Evolutionary conservation across 92 coral and sea anemone genomes (phyloP), one percentile per base, ranked within the genome.

Genomic region (Zoanthus sociatus): DNA sequence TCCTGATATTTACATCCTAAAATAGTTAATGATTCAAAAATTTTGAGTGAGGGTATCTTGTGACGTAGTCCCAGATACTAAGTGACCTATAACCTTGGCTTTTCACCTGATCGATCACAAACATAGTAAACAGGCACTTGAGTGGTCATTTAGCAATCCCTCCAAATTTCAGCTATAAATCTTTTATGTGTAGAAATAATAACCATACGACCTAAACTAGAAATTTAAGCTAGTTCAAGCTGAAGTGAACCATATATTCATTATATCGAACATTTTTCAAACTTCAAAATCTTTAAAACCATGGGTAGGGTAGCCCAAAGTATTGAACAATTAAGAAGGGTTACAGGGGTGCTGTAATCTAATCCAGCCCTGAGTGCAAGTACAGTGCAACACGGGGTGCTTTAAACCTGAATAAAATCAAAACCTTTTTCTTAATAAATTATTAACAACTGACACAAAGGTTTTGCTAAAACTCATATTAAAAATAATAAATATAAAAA

Each of bases 21-120:
- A 69, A 69, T 21, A 26, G 30, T 69, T 16, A 69, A 26, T 0
- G 26, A 26, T 26, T 26, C 26, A 0, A 26, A 26, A 26, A 26
- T 26, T 26, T 26, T 26, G 26, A 26, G 26, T 26, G 26, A 0
- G 26, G 26, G 26, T 26, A 26, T 26, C 0, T 21, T 69, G 73
- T 21, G 42, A 68, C 73, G 42, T 68, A 68, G 26, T 68, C 73
- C 73, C 73, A 68, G 73, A 68, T 12, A 68, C 73, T 21, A 68
- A 68, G 73, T 68, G 73, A 69, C 73, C 73, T 69, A 69, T 69
- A 21, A 69, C 73, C 73, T 69, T 69, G 42, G 30, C 73, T 44
- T 69, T 69, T 69, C 73, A 69, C 9, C 73, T 44, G 45, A 69
- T 69, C 30, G 73, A 69, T 13, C 30, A 21, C 44, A 69, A 69